Conservation (phyloP, 2,113 vertebrate species). For the Phalacrocorax brasilianus region DNA sequence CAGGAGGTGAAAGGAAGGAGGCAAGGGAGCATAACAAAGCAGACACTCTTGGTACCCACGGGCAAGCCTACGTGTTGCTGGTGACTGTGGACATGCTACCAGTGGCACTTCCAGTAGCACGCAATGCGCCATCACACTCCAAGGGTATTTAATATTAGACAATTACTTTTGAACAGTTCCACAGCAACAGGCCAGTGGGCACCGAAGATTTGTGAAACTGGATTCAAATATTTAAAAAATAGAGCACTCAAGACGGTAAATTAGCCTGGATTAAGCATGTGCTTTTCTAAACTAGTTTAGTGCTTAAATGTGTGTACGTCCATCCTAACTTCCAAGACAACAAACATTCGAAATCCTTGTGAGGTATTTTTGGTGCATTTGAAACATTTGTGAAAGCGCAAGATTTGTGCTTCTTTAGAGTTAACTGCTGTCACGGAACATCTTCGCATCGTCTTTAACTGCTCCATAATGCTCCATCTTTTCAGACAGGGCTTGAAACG, state of each 20-base stretch:
- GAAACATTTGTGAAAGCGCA: background rate
- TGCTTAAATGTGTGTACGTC: background rate
- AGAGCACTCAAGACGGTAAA: background rate
- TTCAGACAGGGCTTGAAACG: background rate
- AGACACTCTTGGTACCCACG: background rate
- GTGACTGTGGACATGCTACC: background rate
- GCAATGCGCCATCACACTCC: background rate
- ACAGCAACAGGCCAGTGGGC: background rate
- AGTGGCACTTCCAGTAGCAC: background rate
- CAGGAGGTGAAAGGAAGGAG: background rate
- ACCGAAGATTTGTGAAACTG: background rate
- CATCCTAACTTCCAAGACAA: background rate
- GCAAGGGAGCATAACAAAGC: background rate
- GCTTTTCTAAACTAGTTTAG: background rate
- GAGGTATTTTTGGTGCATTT: background rate
- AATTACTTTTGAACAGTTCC: constrained; percentile 13
- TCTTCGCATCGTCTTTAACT: background rate
- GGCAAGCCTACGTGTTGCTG: background rate
- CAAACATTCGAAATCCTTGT: background rate
- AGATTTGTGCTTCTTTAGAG: background rate
- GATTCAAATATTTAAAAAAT: background rate
- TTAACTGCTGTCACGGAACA: background rate
- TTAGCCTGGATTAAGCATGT: background rate
- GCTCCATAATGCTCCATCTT: background rate
- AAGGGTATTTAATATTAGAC: constrained; percentile 49